phyloP scores from a whole-genome alignment of 64 coral and sea anemone species.

The Pocillopora verrucosa region DNA sequence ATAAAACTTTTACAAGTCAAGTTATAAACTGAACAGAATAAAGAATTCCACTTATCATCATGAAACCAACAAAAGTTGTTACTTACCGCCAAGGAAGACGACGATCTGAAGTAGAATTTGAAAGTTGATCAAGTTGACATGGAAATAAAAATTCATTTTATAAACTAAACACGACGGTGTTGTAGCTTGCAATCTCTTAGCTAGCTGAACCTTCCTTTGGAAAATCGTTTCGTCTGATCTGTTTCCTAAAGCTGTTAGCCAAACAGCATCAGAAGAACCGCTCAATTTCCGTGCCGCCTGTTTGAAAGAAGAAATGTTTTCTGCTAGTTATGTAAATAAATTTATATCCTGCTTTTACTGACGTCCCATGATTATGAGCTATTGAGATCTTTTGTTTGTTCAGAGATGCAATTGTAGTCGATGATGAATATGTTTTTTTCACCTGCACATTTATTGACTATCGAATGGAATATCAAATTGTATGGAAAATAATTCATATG shows the following conservation, averaged over 20 bases:
- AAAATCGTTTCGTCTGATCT: neutral
- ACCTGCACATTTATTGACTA: neutral
- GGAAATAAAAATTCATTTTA: neutral
- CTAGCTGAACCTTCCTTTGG: neutral
- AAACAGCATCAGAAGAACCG: neutral
- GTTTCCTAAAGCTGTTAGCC: neutral
- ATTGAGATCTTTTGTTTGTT: neutral
- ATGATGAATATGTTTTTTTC: neutral
- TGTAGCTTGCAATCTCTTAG: neutral
- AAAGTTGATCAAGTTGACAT: neutral
- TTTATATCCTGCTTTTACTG: neutral
- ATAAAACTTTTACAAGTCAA: no score
- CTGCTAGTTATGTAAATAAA: neutral
- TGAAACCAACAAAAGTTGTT: neutral
- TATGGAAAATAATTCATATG: neutral
- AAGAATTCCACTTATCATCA: no score
- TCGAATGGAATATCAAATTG: neutral
- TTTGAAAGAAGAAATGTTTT: neutral
- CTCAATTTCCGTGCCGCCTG: neutral
- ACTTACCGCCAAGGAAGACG: neutral
- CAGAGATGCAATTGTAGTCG: neutral
- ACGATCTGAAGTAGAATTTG: neutral
- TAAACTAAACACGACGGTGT: neutral
- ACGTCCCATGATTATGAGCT: neutral
- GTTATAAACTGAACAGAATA: no score